phyloP scores from a whole-genome alignment of 2,888 invertebrate species.

The Cephalotes varians region DNA sequence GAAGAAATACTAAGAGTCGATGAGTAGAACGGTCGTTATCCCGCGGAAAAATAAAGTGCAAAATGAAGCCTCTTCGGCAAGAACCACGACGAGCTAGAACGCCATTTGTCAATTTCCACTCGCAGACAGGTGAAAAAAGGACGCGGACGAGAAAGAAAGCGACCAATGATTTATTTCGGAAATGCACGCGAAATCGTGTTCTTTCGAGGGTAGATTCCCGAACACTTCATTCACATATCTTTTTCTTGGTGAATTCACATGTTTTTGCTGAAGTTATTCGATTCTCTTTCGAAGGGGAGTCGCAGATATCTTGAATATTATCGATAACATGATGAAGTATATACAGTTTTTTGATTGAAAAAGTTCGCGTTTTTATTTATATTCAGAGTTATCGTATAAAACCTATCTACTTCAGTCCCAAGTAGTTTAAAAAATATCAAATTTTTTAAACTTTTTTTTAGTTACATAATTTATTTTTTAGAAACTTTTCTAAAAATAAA shows the following conservation, averaged over 20 bases:
- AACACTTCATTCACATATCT: conserved; percentile 27
- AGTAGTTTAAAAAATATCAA: background rate
- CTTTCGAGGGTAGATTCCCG: background rate
- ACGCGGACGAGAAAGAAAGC: conserved; percentile 27
- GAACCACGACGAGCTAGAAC: conserved; percentile 26
- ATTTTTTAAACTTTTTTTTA: too few relatives aligned
- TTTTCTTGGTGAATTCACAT: background rate
- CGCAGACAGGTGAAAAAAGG: conserved; percentile 23
- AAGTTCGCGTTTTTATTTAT: background rate
- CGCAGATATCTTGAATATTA: background rate
- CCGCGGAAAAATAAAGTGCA: background rate
- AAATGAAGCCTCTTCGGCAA: conserved; percentile 1
- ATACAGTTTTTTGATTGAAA: background rate
- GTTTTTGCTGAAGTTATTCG: background rate
- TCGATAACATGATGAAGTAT: background rate
- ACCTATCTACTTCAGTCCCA: background rate
- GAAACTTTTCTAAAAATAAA: background rate
- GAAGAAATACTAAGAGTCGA: background rate
- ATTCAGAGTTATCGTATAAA: background rate
- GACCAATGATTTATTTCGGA: conserved; percentile 48
- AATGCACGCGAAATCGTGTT: conserved; percentile 37
- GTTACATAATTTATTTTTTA: background rate
- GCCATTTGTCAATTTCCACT: conserved; percentile 52
- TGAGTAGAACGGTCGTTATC: conserved; percentile 14
- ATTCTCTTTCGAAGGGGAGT: background rate